phyloP scores from a whole-genome alignment of 2,113 vertebrate genomes.

The Centrocercus urophasianus region DNA sequence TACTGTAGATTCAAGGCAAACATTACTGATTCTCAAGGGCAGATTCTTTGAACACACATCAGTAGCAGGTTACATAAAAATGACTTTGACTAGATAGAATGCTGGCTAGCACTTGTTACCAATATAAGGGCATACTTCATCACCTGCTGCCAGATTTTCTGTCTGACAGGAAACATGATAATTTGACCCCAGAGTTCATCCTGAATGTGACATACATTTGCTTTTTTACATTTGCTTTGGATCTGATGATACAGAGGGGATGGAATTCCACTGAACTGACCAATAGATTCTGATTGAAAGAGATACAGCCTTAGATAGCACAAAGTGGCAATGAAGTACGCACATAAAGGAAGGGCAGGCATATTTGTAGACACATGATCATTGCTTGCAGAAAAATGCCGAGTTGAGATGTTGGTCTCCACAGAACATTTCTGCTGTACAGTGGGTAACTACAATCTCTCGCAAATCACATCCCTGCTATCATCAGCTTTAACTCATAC shows the following conservation, averaged over 20 bases:
- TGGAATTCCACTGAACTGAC: neutral
- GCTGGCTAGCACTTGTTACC: neutral
- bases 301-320: neutral
- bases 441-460: neutral
- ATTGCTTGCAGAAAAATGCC: neutral
- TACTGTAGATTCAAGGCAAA: slow-evolving; percentile 14
- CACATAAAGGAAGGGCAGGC: neutral
- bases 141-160: neutral
- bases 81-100: neutral
- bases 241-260: neutral
- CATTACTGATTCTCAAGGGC: neutral
- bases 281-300: neutral
- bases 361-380: neutral
- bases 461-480: neutral
- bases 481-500: neutral
- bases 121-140: neutral
- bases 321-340: neutral
- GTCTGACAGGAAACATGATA: neutral
- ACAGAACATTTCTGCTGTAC: neutral
- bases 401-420: neutral
- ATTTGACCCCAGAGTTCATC: neutral
- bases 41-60: neutral
- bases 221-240: neutral
- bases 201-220: neutral
- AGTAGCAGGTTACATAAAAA: neutral